Percentiles rank a stretch among this genome's conserved stretches.
Evolutionary conservation across 2,797 vertebrate species (phyloP).

Genomic region (Glossophaga mutica): DNA sequence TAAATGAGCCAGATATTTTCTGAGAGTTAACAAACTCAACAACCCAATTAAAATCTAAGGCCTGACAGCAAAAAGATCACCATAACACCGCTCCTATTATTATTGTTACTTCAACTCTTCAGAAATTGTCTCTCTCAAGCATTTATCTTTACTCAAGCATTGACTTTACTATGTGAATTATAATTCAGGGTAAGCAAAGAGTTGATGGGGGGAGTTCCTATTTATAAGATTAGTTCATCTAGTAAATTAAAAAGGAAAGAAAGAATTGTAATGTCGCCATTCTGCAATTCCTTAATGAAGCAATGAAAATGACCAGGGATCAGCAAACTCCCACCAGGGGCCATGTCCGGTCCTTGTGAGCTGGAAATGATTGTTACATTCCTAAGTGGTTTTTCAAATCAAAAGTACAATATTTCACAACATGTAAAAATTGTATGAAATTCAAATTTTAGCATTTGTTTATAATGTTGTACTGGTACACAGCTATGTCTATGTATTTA

Average conservation of each 20-base stretch:
- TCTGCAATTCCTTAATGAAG: not conserved
- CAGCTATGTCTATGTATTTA: not conserved
- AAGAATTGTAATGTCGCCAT: not conserved
- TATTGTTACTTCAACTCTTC: not conserved
- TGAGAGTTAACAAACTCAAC: slow-evolving; percentile 28
- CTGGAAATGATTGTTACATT: not conserved
- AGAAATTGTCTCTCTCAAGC: not conserved
- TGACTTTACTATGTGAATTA: not conserved
- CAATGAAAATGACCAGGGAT: not conserved
- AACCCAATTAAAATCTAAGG: slow-evolving; percentile 56
- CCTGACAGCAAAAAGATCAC: slow-evolving; percentile 4
- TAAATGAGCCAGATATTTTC: slow-evolving; percentile 48
- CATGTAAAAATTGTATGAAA: not conserved
- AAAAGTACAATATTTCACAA: not conserved
- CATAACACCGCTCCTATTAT: not conserved
- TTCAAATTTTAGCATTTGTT: not conserved
- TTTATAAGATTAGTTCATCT: not conserved
- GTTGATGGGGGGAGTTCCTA: not conserved
- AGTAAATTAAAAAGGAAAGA: slow-evolving; percentile 39
- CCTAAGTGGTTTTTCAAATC: not conserved
- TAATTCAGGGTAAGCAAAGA: not conserved
- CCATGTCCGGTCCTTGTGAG: not conserved
- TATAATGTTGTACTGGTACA: not conserved
- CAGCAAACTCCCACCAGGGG: not conserved
- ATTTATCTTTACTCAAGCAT: not conserved